Conservation (phyloP, 2,797 vertebrate species). For the Bradypodion ventrale region DNA sequence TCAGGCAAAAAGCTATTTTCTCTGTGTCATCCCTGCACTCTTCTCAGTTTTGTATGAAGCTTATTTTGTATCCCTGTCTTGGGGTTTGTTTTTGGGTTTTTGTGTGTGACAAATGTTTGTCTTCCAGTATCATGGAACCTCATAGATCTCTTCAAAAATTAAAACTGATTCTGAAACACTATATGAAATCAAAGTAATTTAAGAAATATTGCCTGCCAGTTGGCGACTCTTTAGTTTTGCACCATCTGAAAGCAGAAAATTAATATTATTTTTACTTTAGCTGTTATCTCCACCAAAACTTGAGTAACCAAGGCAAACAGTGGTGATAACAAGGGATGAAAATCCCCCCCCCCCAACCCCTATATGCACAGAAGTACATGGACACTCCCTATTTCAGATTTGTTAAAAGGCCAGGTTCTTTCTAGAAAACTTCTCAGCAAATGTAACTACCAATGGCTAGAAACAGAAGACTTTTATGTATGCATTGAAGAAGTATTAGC, state of each 20-base stretch:
- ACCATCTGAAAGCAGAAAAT: neutral
- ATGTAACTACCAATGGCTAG: neutral
- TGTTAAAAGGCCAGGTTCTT: neutral
- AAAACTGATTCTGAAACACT: neutral
- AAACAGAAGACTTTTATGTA: neutral
- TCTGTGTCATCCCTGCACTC: no score
- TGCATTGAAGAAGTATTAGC: no score
- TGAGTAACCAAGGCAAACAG: neutral
- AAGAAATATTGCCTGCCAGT: conserved; percentile 1
- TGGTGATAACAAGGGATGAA: neutral
- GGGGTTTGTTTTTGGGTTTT: neutral
- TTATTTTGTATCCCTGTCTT: neutral
- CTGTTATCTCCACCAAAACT: neutral
- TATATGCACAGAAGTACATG: no score
- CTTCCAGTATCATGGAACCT: neutral
- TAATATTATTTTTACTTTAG: neutral
- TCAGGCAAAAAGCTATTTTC: no score
- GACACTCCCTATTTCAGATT: no score
- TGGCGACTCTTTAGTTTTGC: neutral
- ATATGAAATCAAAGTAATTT: neutral
- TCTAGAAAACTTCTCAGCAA: neutral
- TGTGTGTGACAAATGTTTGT: neutral
- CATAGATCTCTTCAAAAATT: neutral
- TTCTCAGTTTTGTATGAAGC: neutral
- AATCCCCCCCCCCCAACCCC: no score